Conservation (phyloP, 2,888 invertebrate genomes). For the Odontothrips loti region DNA sequence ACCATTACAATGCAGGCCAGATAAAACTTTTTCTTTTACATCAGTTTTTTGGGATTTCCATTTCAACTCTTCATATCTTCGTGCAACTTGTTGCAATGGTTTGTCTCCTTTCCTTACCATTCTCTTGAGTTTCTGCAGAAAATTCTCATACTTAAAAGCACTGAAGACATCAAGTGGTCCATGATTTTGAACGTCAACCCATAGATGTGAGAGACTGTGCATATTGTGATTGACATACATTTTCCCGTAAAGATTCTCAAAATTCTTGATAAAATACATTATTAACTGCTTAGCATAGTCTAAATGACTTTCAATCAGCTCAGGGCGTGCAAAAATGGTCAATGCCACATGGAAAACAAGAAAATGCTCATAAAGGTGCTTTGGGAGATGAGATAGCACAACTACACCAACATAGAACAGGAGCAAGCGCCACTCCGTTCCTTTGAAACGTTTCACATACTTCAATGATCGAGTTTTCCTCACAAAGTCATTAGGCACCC, state of each 20-base stretch:
- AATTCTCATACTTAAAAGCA: slow-evolving; percentile 39
- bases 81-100: no score
- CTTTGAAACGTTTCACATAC: slow-evolving; percentile 41
- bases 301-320: slow-evolving; percentile 31
- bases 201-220: slow-evolving; percentile 40
- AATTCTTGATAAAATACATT: slow-evolving; percentile 37
- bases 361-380: slow-evolving; percentile 39
- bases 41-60: no score
- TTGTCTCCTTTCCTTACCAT: slow-evolving; percentile 32
- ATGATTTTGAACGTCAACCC: slow-evolving; percentile 37
- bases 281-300: slow-evolving; percentile 38
- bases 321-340: slow-evolving; percentile 37
- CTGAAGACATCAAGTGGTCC: slow-evolving; percentile 38
- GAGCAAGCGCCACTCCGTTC: slow-evolving; percentile 42
- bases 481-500: slow-evolving; percentile 39
- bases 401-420: slow-evolving; percentile 41
- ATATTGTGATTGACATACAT: slow-evolving; percentile 40
- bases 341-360: slow-evolving; percentile 38
- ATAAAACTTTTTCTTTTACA: no score
- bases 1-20: no score
- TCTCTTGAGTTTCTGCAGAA: slow-evolving; percentile 38
- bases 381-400: slow-evolving; percentile 37
- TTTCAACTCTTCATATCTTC: no score
- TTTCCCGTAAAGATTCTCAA: slow-evolving; percentile 37
- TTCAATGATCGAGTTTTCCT: slow-evolving; percentile 40